Evolutionary conservation across 2,797 vertebrate genomes (phyloP).

Genomic region (Chanos chanos): DNA sequence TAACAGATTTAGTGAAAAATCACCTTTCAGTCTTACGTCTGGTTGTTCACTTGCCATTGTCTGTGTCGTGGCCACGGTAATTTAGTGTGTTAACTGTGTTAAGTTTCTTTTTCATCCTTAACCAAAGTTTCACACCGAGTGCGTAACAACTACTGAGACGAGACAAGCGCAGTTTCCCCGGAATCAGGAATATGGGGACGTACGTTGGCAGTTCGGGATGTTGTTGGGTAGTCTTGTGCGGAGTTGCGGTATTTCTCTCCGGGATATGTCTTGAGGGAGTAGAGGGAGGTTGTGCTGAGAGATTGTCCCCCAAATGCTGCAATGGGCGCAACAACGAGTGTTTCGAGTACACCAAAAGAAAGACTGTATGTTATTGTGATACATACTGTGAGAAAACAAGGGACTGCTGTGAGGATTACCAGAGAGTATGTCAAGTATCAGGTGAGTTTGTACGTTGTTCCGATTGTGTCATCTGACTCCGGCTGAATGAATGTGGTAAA

Average conservation of each 20-base stretch:
- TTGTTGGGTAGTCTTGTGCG: slow-evolving; percentile 41
- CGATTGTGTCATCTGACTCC: too few species aligned
- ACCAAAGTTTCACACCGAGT: too few species aligned
- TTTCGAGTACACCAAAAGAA: slow-evolving; percentile 56
- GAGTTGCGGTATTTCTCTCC: slow-evolving; percentile 55
- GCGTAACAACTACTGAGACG: too few species aligned
- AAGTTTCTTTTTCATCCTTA: too few species aligned
- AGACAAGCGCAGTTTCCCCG: neutral
- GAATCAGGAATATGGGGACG: neutral
- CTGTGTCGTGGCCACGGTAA: too few species aligned
- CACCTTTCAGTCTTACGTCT: too few species aligned
- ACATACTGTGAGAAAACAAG: slow-evolving; percentile 79
- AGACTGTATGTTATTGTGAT: slow-evolving; percentile 79
- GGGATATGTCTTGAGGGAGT: slow-evolving; percentile 41
- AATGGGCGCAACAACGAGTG: slow-evolving; percentile 80
- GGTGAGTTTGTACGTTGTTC: slow-evolving; percentile 66
- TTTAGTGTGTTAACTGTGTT: too few species aligned
- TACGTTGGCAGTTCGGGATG: neutral
- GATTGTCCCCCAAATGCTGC: slow-evolving; percentile 74
- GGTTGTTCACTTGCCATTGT: too few species aligned
- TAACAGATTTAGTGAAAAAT: too few species aligned
- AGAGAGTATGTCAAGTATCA: slow-evolving; percentile 64
- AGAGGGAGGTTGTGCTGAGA: slow-evolving; percentile 69
- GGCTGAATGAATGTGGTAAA: too few species aligned
- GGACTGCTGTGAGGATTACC: slow-evolving; percentile 79